phyloP scores from a whole-genome alignment of 2,113 vertebrate genomes.

The Elanus axillaris region DNA sequence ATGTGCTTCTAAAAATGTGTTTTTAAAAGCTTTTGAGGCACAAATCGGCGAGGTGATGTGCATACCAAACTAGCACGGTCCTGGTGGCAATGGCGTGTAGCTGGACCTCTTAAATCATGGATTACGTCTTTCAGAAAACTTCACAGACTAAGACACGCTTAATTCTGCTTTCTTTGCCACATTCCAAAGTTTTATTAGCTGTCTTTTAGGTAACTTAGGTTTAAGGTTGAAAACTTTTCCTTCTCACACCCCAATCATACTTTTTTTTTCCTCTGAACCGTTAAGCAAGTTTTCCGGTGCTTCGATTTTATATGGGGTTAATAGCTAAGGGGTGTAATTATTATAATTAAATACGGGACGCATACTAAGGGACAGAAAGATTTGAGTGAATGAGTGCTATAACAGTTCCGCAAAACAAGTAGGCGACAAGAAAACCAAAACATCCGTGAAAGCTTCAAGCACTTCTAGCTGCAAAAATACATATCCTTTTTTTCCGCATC shows the following conservation, averaged over 20 bases:
- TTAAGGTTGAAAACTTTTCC: background rate
- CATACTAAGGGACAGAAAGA: background rate
- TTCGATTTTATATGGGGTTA: constrained; percentile 35
- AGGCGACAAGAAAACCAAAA: background rate
- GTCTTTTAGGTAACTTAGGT: background rate
- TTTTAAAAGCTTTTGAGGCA: background rate
- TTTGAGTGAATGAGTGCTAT: background rate
- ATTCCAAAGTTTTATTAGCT: constrained; percentile 32
- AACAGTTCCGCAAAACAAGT: background rate
- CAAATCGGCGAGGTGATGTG: background rate
- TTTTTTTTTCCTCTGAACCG: background rate
- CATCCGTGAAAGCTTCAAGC: background rate
- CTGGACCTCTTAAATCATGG: background rate
- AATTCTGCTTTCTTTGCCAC: constrained; percentile 39
- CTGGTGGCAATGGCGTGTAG: background rate
- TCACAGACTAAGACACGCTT: background rate
- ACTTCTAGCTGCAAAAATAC: background rate
- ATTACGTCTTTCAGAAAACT: background rate
- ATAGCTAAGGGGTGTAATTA: background rate
- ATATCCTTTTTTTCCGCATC: background rate
- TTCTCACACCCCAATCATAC: background rate
- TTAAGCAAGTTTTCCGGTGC: background rate
- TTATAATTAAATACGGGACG: background rate
- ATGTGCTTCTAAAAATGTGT: background rate
- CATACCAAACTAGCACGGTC: background rate